A percentile compares a stretch with the other conserved stretches of the same genome.
Evolutionary conservation across 1,140 invertebrate genomes (phyloP).

Genomic region (Lineus longissimus): DNA sequence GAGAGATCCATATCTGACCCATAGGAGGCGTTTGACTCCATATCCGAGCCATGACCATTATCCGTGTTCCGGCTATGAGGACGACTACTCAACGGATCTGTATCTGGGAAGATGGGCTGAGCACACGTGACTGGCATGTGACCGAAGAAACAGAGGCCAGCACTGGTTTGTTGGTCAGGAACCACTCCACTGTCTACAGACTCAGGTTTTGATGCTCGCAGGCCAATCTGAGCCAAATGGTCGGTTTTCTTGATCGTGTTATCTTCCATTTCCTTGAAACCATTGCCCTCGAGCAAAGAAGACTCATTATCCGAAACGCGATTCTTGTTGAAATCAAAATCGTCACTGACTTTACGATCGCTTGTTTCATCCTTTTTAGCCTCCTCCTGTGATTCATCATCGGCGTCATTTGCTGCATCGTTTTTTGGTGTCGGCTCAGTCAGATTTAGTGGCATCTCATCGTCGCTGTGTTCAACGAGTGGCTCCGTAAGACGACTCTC

Average conservation of each 20-base stretch:
- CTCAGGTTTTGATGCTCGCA: background rate
- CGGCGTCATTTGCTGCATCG: conserved; percentile 15
- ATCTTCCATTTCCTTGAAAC: conserved; percentile 16
- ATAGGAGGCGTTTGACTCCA: conserved; percentile 25
- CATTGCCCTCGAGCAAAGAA: too few species aligned
- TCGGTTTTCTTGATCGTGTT: conserved; percentile 17
- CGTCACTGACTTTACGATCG: conserved; percentile 14
- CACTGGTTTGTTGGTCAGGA: background rate
- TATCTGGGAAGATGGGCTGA: conserved; percentile 14
- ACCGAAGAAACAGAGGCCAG: background rate
- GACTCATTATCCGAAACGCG: too few species aligned
- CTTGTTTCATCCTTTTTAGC: conserved; percentile 18
- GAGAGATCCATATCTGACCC: background rate
- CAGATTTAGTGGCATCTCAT: background rate
- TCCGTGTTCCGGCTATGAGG: conserved; percentile 7
- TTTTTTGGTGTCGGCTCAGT: conserved; percentile 5
- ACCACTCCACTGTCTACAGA: background rate
- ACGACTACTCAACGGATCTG: conserved; percentile 26
- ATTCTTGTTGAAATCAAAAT: too few species aligned
- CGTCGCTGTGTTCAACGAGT: too few species aligned
- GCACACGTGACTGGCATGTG: background rate
- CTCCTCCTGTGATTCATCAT: conserved; percentile 10
- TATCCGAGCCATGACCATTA: conserved; percentile 17
- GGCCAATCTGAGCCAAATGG: conserved; percentile 10
- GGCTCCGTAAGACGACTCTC: too few species aligned